Conservation (phyloP, 2,888 invertebrate species). For the Ectemnius cavifrons region DNA sequence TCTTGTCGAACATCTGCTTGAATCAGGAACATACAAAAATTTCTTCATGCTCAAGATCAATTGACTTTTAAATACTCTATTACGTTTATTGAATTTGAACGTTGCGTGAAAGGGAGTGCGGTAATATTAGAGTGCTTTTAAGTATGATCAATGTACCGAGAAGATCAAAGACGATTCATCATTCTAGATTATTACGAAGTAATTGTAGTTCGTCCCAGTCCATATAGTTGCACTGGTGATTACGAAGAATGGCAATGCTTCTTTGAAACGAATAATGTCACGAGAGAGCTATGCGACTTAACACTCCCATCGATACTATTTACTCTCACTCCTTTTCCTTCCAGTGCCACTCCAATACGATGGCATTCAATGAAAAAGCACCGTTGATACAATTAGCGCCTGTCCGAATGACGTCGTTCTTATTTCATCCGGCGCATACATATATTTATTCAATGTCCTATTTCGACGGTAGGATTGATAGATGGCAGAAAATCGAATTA, state of each 20-base stretch:
- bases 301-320: background rate
- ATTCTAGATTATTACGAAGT: too few relatives aligned
- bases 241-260: background rate
- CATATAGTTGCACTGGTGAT: too few relatives aligned
- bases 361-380: too few relatives aligned
- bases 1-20: constrained; percentile 83
- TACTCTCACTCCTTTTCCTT: constrained; percentile 4
- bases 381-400: constrained; percentile 28
- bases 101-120: background rate
- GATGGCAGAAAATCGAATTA: constrained; percentile 28
- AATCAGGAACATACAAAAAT: constrained; percentile 27
- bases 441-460: background rate
- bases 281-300: constrained; percentile 24
- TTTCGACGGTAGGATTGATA: constrained; percentile 14
- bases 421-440: constrained; percentile 4
- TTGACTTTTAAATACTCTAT: too few relatives aligned
- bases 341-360: too few relatives aligned
- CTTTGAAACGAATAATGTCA: constrained; percentile 24
- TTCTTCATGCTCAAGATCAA: background rate
- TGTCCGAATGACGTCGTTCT: constrained; percentile 19
- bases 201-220: too few relatives aligned
- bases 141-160: too few relatives aligned
- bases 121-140: too few relatives aligned
- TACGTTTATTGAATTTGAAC: background rate
- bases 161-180: too few relatives aligned